Percentiles rank a stretch among this genome's conserved stretches.
Conservation (phyloP, 30 jellyfish, hydroid and myxozoan genomes). For the Thelohanellus kitauei region DNA sequence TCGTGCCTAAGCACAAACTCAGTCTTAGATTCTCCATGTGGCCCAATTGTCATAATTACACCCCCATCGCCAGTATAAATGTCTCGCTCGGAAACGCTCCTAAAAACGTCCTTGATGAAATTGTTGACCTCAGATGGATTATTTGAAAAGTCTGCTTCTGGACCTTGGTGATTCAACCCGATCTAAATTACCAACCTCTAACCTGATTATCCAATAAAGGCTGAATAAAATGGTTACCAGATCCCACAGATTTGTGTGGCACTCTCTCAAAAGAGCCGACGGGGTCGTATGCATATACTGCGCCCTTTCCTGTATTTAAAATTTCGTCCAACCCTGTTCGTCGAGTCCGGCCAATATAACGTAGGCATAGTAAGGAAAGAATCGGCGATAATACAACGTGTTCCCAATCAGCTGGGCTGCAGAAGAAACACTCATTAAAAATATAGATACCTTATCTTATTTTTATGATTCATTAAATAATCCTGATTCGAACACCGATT, state of each 20-base stretch:
- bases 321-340: constrained; percentile 14
- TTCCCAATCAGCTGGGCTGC: constrained; percentile 73
- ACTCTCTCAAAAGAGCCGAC: constrained; percentile 96
- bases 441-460: background rate
- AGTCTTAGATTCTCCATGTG: too few species aligned
- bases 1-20: too few species aligned
- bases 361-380: constrained; percentile 62
- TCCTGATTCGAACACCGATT: background rate
- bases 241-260: constrained; percentile 52
- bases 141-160: background rate
- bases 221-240: constrained; percentile 58
- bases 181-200: background rate
- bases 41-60: too few species aligned
- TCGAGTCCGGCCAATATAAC: constrained; percentile 71
- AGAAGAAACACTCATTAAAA: constrained; percentile 16
- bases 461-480: background rate
- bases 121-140: constrained; percentile 2
- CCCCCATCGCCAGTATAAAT: constrained; percentile 90
- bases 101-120: constrained; percentile 50
- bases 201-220: constrained; percentile 43
- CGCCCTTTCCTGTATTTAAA: constrained; percentile 29
- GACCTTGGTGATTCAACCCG: background rate
- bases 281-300: constrained; percentile 68
- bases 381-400: constrained; percentile 36
- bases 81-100: constrained; percentile 80